Percentiles rank a stretch among this genome's conserved stretches.
Evolutionary conservation across 2,797 vertebrate genomes (phyloP).

Genomic region (Carcharodon carcharias): DNA sequence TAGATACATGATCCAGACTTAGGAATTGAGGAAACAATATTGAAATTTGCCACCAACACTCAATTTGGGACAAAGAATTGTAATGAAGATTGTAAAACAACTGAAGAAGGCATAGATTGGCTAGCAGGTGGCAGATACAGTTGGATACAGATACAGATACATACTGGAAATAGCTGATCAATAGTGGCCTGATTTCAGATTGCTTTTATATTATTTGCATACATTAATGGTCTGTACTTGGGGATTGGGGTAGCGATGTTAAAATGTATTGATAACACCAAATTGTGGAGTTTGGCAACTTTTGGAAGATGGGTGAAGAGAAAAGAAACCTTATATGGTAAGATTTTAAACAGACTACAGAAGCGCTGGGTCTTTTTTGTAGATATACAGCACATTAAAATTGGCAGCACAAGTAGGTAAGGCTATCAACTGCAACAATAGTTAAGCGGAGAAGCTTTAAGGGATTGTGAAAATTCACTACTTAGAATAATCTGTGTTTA

Average conservation of each 20-base stretch:
- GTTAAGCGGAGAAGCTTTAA: background rate
- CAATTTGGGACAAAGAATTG: background rate
- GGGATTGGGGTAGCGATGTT: background rate
- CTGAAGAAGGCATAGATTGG: background rate
- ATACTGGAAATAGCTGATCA: background rate
- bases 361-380: background rate
- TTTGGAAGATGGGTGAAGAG: background rate
- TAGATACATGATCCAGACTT: background rate
- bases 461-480: background rate
- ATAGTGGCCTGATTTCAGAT: background rate
- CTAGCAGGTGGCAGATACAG: background rate
- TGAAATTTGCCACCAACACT: background rate
- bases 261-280: background rate
- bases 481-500: background rate
- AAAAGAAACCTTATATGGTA: background rate
- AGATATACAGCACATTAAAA: background rate
- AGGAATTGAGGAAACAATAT: background rate
- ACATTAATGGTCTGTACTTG: background rate
- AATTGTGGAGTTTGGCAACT: background rate
- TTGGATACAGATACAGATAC: too few species aligned
- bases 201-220: background rate
- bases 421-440: background rate
- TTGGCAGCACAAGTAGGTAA: background rate
- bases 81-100: background rate
- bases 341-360: background rate